Percentiles rank a stretch among this genome's conserved stretches.
Evolutionary conservation across 2,113 vertebrate species (phyloP).

Genomic region (Podarcis raffonei): DNA sequence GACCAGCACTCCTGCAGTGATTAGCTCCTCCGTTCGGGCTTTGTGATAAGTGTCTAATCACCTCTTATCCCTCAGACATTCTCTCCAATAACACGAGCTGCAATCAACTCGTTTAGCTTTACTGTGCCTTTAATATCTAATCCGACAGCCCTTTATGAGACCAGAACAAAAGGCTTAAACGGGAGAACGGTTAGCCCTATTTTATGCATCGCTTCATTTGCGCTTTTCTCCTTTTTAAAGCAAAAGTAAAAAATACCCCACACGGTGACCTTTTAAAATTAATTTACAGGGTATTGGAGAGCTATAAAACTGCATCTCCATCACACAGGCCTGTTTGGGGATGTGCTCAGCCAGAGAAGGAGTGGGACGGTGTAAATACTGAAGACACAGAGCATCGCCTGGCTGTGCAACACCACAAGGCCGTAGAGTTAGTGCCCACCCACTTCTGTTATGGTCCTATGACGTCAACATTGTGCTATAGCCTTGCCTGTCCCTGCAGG

Average conservation of each 20-base stretch:
- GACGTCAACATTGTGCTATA: neutral
- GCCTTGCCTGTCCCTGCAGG: neutral
- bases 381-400: neutral
- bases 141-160: conserved; percentile 20
- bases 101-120: conserved; percentile 52
- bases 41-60: conserved; percentile 57
- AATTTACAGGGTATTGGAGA: conserved; percentile 16
- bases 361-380: neutral
- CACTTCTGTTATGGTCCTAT: neutral
- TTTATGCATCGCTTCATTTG: neutral
- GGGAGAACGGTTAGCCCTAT: conserved; percentile 10
- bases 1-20: neutral
- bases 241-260: neutral
- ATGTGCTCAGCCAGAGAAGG: neutral
- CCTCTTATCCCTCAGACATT: conserved; percentile 54
- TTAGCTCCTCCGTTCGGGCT: conserved; percentile 46
- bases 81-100: conserved; percentile 43
- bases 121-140: conserved; percentile 44
- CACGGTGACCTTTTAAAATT: conserved; percentile 16
- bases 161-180: neutral
- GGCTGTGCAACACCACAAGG: neutral
- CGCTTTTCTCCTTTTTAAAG: neutral
- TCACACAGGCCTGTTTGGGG: neutral
- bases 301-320: neutral
- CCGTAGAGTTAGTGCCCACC: too few species aligned